Percentiles rank a stretch among this genome's conserved stretches.
phyloP scores from a whole-genome alignment of 2,113 vertebrate species.

The Pituophis catenifer region DNA sequence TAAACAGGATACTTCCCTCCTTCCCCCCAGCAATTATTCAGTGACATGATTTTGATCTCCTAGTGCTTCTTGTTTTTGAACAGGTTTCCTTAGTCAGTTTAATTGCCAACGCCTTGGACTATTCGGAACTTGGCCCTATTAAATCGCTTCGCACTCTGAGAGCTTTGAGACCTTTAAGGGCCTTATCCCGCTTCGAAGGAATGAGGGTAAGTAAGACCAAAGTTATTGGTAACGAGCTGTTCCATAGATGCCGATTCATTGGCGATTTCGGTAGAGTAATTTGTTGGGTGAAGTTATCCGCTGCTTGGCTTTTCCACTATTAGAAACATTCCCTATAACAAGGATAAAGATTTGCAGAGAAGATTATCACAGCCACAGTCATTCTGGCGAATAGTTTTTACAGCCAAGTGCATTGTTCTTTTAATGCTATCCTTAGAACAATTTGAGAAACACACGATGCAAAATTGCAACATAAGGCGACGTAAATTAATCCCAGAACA shows the following conservation, averaged over 20 bases:
- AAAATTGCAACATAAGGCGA: background rate
- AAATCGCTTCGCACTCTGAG: conserved; percentile 92
- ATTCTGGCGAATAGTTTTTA: background rate
- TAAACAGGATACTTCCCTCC: background rate
- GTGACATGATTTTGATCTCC: background rate
- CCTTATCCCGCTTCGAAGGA: conserved; percentile 97
- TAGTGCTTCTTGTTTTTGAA: conserved; percentile 20
- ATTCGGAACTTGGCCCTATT: conserved; percentile 80
- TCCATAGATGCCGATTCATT: background rate
- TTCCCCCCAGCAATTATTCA: background rate
- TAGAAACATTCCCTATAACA: too few species aligned
- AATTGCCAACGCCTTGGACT: conserved; percentile 78
- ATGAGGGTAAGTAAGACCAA: conserved; percentile 96
- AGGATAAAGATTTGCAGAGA: background rate
- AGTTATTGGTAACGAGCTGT: background rate
- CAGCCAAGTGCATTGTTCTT: background rate
- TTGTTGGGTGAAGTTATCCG: background rate
- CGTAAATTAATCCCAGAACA: background rate
- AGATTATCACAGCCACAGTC: background rate
- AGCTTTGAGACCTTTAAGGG: conserved; percentile 92
- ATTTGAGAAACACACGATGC: background rate
- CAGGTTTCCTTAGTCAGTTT: conserved; percentile 95
- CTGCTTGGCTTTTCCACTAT: background rate
- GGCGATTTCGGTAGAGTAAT: background rate
- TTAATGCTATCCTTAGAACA: background rate